Evolutionary conservation across 2,797 vertebrate species (phyloP), one percentile per base, ranked within the genome.

Genomic region (Acanthopagrus latus): DNA sequence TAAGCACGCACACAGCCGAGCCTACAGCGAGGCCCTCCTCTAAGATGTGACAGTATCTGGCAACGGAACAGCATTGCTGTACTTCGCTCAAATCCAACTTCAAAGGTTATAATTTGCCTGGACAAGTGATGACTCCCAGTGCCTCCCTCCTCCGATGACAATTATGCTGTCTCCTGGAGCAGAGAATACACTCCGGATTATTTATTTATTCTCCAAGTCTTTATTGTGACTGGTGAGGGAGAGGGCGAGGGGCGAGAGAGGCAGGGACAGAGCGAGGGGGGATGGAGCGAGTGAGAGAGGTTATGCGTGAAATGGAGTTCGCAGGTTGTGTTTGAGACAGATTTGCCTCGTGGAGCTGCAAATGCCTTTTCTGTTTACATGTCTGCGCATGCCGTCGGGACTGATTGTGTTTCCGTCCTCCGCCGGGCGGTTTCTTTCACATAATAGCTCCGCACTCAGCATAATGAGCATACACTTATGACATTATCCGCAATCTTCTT

Each of bases 41-140:
- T 80, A 51, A 87, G 85, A 90, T 71, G 78, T 77, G 86, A 93
- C 88, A 86, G 85, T 86, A 86, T 92, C 82, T 91, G 86, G 83
- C 89, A 92, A 88, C 84, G 60, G 72, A 88, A 76, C 84, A 81
- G 67, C 84, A 68, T 75, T 69, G 72, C 86, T 76, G 64, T 62
- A 79, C 84, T 89, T 77, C 74, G 75, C 88, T 88, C 71, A 91
- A 94, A 94, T 91, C 89, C 86, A 83, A 88, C 90, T 93, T 95
- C 90, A 94, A 92, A 93, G 86, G 83, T 90, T 76, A 87, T 91
- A 91, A 94, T 93, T 92, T 79, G 54, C 71, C 76, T 57, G 85
- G 89, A 93, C 90, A 90, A 89, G 81, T 88, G 82, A 93, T 86
- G 88, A 87, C 85, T 91, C 75, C 51, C 77, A 54, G 11, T 73